phyloP scores from a whole-genome alignment of 2,888 invertebrate species.

The Lacanobia wlatinum region DNA sequence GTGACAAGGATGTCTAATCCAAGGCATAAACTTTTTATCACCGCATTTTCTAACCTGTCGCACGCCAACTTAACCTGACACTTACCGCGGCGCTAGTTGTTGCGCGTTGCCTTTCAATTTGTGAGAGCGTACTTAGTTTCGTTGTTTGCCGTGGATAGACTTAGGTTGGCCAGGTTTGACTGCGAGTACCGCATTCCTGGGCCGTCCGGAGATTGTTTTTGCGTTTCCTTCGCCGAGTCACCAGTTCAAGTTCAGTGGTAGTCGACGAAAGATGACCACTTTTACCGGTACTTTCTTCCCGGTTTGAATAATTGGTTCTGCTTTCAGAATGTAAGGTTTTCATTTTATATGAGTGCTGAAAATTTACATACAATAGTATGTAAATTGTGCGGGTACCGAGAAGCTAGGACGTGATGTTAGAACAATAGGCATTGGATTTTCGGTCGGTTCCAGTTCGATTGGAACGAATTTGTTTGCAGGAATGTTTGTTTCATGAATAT shows the following conservation, averaged over 20 bases:
- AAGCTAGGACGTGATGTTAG: slow-evolving; percentile 46
- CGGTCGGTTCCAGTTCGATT: slow-evolving; percentile 25
- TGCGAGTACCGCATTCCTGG: slow-evolving; percentile 74
- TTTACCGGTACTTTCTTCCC: slow-evolving; percentile 74
- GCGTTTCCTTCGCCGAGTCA: slow-evolving; percentile 74
- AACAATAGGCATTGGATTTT: slow-evolving; percentile 49
- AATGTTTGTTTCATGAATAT: slow-evolving; percentile 43
- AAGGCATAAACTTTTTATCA: slow-evolving; percentile 53
- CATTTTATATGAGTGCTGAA: slow-evolving; percentile 38
- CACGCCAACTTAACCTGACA: slow-evolving; percentile 35
- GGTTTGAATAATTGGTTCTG: slow-evolving; percentile 15
- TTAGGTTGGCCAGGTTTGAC: slow-evolving; percentile 45
- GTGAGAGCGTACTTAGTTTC: slow-evolving; percentile 42
- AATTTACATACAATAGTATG: slow-evolving; percentile 64
- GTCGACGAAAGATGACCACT: slow-evolving; percentile 74
- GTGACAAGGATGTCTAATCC: slow-evolving; percentile 60
- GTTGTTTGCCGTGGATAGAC: slow-evolving; percentile 9
- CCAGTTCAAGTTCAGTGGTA: slow-evolving; percentile 69
- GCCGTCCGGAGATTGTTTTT: slow-evolving; percentile 80
- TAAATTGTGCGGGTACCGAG: slow-evolving; percentile 53
- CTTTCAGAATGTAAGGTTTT: slow-evolving; percentile 28
- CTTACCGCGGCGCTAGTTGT: slow-evolving; percentile 47
- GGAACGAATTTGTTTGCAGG: slow-evolving; percentile 18
- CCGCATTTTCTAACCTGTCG: slow-evolving; percentile 55
- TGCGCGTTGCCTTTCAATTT: slow-evolving; percentile 9